Evolutionary conservation across 2,113 vertebrate genomes (phyloP), one percentile per base, ranked within the genome.

Genomic region (Ia io): DNA sequence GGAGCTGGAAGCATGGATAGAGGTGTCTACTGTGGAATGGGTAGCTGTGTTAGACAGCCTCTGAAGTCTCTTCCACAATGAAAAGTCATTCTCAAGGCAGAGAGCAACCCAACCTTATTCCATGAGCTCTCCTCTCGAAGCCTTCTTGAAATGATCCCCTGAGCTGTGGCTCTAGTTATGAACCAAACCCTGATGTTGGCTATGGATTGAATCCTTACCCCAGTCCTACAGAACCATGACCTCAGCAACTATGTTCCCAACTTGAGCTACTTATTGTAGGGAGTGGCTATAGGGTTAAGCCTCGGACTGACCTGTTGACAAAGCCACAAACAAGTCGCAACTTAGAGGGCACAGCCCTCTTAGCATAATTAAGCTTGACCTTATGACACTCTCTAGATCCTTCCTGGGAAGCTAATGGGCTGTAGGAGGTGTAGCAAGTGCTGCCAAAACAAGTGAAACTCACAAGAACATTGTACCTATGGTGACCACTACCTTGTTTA

Each of bases 201-300:
- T 76, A 77, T 49, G 37, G n/a, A 69, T 0, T 65, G 35, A 92
- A 28, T 40, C 20, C 23, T 93, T 76, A 89, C 18, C 16, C 8
- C 49, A 89, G 12, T 42, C 37, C 47, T 76, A 63, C 12, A 69
- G 20, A 89, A 20, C 9, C 74, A 37, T 90, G 63, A 73, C 12
- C 28, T 84, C 44, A 91, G 74, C 9, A 86, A 65, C 37, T 93
- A 56, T 83, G 91, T 95, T 90, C 93, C 56, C 95, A 79, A 94
- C 20, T 63, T 51, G 3, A 65, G 63, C 59, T 93, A 79, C n/a
- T 87, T 59, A 65, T 23, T 67, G 59, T 56, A 56, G 20, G 6
- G 53, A 56, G 53, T 56, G 47, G 18, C 53, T 56, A 56, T 20
- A 56, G 53, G 53, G 20, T 56, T 56, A 56, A 56, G 20, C 53